Base-by-base conservation (phyloP, 2,888 invertebrate species). In the Phrixothrix hirtus region DNA sequence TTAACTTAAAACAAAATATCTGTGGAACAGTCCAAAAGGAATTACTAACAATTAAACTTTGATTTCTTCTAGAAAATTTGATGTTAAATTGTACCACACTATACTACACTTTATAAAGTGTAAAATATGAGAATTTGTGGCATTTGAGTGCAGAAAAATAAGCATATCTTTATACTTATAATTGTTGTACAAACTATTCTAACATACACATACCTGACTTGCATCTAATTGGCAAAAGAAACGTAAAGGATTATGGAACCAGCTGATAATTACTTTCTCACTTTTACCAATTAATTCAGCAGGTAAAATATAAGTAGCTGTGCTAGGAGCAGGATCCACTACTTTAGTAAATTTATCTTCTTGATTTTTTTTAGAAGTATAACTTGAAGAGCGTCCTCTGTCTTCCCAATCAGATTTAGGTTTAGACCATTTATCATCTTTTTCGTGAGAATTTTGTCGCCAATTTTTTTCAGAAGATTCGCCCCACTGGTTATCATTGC, bases 171-270 rank as follows among this genome's bases (percentile, higher is more conserved):
- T n/a, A n/a, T n/a, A n/a, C n/a, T n/a, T n/a, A n/a, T n/a, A n/a
- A n/a, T n/a, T n/a, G n/a, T n/a, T n/a, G n/a, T n/a, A n/a, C n/a
- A n/a, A n/a, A n/a, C n/a, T n/a, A n/a, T n/a, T n/a, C n/a, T n/a
- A n/a, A n/a, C n/a, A n/a, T n/a, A n/a, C n/a, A n/a, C 9, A 12
- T 61, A 71, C 73, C 65, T 72, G 68, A 29, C 32, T 21, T 12
- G 60, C 58, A 9, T 63, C 51, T 11, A 73, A 52, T 53, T 75
- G 75, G 50, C 70, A 68, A 73, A 83, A 88, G 72, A 91, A 90
- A 61, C 83, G 82, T 54, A 83, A 81, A 0, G 90, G 90, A 54
- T 86, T 85, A 44, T 85, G 82, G 67, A 89, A 88, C 89, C 90
- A 90, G 1, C 86, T 84, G 27, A 90, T 79, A 1, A 80, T 78